These are phyloP conservation scores for Blastomussa wellsi DNA, from an alignment of 92 coral and sea anemone species.

Conservation along the genomic window DNA sequence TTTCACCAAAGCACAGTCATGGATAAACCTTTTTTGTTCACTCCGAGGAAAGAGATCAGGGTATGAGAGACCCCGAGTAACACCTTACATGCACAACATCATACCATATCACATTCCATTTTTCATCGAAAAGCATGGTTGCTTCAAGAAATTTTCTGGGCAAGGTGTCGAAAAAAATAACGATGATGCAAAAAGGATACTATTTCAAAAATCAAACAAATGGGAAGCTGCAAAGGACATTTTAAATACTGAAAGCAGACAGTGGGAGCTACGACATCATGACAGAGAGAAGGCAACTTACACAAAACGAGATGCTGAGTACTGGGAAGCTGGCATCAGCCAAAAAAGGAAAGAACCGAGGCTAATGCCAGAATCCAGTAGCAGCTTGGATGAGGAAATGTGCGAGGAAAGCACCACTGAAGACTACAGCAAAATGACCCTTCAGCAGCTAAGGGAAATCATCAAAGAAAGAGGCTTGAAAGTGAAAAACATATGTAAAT, in stretches of 20 bases:
- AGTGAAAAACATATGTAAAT: conserved; percentile 58
- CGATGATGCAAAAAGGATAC: conserved; percentile 52
- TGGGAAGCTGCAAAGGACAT: conserved; percentile 66
- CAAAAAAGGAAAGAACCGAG: conserved; percentile 11
- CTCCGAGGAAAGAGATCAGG: conserved; percentile 38
- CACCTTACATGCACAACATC: conserved; percentile 62
- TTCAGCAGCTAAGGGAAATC: conserved; percentile 54
- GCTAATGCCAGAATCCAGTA: background rate
- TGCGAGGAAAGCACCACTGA: conserved; percentile 31
- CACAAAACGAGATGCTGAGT: conserved; percentile 44
- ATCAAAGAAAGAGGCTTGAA: conserved; percentile 53
- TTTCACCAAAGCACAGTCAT: conserved; percentile 25
- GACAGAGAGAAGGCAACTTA: conserved; percentile 50
- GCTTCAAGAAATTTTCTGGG: conserved; percentile 54
- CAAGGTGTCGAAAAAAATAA: conserved; percentile 57
- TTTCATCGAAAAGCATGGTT: conserved; percentile 53
- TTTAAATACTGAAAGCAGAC: conserved; percentile 47
- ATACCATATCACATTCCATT: conserved; percentile 50
- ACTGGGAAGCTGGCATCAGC: conserved; percentile 46
- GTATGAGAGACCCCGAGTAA: conserved; percentile 45
- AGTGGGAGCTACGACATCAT: conserved; percentile 40
- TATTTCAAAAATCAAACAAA: conserved; percentile 60
- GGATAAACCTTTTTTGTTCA: conserved; percentile 67
- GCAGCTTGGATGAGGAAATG: background rate
- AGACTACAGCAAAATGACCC: conserved; percentile 23